Percentiles rank a stretch among this genome's conserved stretches.
These are phyloP conservation scores for Oligia fasciuncula DNA, from an alignment of 2,888 invertebrate species.

Conservation along the genomic window DNA sequence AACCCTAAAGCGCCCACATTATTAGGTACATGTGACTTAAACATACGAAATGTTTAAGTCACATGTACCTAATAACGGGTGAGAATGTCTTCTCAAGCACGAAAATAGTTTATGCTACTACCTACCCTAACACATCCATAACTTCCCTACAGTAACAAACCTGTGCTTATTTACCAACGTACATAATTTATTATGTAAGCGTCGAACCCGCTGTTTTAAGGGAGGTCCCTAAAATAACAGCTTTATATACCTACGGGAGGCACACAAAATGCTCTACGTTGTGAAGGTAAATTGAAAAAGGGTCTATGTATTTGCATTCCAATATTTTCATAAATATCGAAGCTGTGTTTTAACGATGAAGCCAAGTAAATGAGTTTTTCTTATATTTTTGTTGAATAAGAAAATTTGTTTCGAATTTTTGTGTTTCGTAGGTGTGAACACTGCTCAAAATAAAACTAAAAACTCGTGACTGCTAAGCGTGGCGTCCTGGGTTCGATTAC, in stretches of 20 bases:
- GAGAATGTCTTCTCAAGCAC: not conserved
- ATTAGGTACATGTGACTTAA: too few relatives aligned
- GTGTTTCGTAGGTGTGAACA: not conserved
- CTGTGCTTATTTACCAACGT: conserved; percentile 49
- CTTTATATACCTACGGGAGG: conserved; percentile 21
- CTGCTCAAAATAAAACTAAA: not conserved
- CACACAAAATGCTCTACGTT: conserved; percentile 37
- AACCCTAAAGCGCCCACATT: too few relatives aligned
- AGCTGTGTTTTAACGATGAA: conserved; percentile 42
- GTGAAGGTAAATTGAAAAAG: conserved; percentile 65
- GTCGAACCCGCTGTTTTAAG: conserved; percentile 43
- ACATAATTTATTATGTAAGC: conserved; percentile 62
- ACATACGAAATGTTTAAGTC: not conserved
- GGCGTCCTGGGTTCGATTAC: too few relatives aligned
- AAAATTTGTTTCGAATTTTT: not conserved
- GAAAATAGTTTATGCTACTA: not conserved
- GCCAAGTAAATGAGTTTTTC: conserved; percentile 36
- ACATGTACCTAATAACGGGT: not conserved
- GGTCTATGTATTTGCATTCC: conserved; percentile 60
- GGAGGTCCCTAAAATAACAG: conserved; percentile 49
- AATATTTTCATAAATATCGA: conserved; percentile 58
- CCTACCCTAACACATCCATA: not conserved
- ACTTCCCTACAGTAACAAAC: conserved; percentile 11
- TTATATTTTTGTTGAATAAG: not conserved
- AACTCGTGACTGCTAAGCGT: too few relatives aligned